phyloP scores from a whole-genome alignment of 2,888 invertebrate species.

The Pilophorus perplexus region DNA sequence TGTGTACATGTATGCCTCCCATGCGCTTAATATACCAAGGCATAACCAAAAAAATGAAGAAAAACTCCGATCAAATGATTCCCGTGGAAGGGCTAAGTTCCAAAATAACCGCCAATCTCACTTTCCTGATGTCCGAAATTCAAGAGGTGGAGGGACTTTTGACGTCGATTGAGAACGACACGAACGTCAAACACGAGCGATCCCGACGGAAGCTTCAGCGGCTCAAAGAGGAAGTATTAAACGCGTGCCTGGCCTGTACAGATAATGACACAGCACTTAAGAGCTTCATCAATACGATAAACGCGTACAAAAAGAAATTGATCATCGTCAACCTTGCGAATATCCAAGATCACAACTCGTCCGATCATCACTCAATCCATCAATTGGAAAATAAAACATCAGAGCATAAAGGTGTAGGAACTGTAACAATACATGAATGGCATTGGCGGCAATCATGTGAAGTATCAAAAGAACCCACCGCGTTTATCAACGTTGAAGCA shows the following conservation, averaged over 20 bases:
- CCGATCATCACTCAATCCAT: too few relatives aligned
- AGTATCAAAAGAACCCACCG: too few relatives aligned
- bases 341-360: background rate
- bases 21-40: background rate
- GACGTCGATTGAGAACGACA: background rate
- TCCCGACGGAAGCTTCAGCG: background rate
- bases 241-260: background rate
- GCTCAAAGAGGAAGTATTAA: background rate
- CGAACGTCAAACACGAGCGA: background rate
- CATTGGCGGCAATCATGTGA: too few relatives aligned
- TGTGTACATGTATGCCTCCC: background rate
- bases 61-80: background rate
- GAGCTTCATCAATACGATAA: background rate
- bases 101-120: too few relatives aligned
- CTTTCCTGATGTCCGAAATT: conserved; percentile 1
- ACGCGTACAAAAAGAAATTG: conserved; percentile 5
- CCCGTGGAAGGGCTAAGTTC: too few relatives aligned
- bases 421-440: too few relatives aligned
- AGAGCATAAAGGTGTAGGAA: background rate
- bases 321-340: background rate
- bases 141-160: background rate
- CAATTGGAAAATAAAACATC: background rate
- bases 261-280: background rate
- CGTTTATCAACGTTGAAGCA: too few relatives aligned
- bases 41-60: background rate